Evolutionary conservation across 2,113 vertebrate genomes (phyloP).

Genomic region (Morphnarchus princeps): DNA sequence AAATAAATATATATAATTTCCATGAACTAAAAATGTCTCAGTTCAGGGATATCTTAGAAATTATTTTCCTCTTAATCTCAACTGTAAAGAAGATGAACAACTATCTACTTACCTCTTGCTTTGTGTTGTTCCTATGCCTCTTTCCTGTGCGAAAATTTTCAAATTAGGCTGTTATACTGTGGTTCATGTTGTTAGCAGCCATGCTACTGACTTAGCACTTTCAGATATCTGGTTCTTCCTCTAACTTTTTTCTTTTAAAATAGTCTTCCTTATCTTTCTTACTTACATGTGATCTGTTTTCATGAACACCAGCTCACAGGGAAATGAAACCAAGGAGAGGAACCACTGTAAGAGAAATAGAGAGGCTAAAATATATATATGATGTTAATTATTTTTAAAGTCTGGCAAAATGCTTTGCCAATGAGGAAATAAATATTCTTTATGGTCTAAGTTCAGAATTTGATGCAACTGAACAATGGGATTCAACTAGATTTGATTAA

Average conservation of each 20-base stretch:
- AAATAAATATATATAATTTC: neutral
- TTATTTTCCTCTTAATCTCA: neutral
- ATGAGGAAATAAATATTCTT: neutral
- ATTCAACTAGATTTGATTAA: neutral
- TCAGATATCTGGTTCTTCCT: neutral
- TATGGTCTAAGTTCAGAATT: neutral
- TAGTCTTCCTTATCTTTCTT: neutral
- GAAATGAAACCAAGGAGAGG: neutral
- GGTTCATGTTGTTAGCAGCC: neutral
- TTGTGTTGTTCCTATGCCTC: fast-evolving
- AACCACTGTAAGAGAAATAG: neutral
- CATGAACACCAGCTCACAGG: neutral
- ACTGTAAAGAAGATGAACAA: neutral
- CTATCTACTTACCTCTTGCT: no score
- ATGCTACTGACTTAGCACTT: neutral
- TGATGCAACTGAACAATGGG: neutral
- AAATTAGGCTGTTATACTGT: neutral
- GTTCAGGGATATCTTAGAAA: neutral
- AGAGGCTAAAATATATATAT: neutral
- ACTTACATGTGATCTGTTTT: neutral
- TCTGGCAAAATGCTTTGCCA: neutral
- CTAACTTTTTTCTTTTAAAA: neutral
- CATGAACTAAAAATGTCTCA: neutral
- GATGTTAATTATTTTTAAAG: neutral
- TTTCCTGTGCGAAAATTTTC: neutral